Evolutionary conservation across 2,888 invertebrate species (phyloP).

Genomic region (Hypomecis punctinalis): DNA sequence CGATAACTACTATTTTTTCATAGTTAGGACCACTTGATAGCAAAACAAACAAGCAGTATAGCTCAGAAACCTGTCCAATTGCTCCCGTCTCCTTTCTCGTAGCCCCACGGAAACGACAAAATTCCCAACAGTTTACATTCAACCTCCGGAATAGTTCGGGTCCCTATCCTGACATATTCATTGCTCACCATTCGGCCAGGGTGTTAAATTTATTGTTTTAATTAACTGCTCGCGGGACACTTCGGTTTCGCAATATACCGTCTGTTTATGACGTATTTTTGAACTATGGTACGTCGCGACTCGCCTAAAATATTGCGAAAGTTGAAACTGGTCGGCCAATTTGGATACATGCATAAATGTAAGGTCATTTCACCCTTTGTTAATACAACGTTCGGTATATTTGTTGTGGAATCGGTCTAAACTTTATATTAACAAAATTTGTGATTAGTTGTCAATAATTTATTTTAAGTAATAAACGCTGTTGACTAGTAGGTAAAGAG

Average conservation of each 20-base stretch:
- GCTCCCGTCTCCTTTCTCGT: slow-evolving; percentile 41
- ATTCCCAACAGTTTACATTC: slow-evolving; percentile 71
- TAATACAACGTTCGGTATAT: too few species aligned
- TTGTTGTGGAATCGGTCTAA: not conserved
- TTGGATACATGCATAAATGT: slow-evolving; percentile 8
- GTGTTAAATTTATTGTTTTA: slow-evolving; percentile 73
- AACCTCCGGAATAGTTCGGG: slow-evolving; percentile 68
- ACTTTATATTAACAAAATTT: too few species aligned
- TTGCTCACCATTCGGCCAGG: slow-evolving; percentile 62
- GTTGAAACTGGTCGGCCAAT: slow-evolving; percentile 10
- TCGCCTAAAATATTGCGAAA: slow-evolving; percentile 29
- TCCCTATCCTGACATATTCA: slow-evolving; percentile 74
- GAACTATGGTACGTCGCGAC: slow-evolving; percentile 45
- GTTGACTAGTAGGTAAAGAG: too few species aligned
- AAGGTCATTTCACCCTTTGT: not conserved
- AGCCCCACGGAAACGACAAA: slow-evolving; percentile 63
- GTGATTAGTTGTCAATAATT: too few species aligned
- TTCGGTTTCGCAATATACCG: slow-evolving; percentile 61
- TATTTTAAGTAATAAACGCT: too few species aligned
- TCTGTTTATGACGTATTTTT: slow-evolving; percentile 67
- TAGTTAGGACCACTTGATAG: too few species aligned
- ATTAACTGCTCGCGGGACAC: slow-evolving; percentile 68
- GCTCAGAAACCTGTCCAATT: not conserved
- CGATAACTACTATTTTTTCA: too few species aligned
- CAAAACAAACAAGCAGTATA: too few species aligned